phyloP scores from a whole-genome alignment of 1,140 invertebrate species.

The Gryllus bimaculatus region DNA sequence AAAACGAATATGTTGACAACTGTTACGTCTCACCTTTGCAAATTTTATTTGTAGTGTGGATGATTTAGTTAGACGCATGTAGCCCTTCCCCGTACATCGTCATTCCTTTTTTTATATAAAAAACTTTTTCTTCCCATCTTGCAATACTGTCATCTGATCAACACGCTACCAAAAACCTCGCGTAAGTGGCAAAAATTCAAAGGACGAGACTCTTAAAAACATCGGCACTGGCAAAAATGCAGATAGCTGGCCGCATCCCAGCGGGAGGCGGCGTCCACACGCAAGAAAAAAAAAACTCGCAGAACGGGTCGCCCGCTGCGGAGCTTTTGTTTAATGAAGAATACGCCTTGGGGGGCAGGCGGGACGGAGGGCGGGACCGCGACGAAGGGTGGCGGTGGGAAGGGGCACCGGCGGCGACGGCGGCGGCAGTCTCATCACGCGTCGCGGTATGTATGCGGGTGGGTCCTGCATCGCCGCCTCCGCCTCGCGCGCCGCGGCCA shows the following conservation, averaged over 20 bases:
- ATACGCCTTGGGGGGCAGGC: not conserved
- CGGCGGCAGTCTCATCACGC: not conserved
- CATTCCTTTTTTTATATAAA: too few species aligned
- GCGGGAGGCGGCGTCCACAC: not conserved
- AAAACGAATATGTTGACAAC: too few species aligned
- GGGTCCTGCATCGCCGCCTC: not conserved
- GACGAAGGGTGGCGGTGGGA: not conserved
- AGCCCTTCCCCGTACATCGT: too few species aligned
- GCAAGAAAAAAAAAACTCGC: not conserved
- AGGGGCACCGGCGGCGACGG: not conserved
- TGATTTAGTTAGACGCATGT: too few species aligned
- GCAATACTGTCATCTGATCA: too few species aligned
- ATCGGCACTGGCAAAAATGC: not conserved
- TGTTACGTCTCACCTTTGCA: too few species aligned
- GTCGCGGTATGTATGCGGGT: not conserved
- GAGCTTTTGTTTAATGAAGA: conserved; percentile 5
- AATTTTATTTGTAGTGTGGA: too few species aligned
- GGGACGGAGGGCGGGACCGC: too few species aligned
- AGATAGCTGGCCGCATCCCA: not conserved
- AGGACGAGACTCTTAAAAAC: not conserved
- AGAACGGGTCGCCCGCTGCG: not conserved
- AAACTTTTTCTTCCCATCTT: too few species aligned
- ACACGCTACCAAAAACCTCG: too few species aligned
- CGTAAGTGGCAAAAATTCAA: not conserved
- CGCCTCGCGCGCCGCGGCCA: not conserved